These are phyloP conservation scores for Anastrepha ludens DNA, from an alignment of 1,140 invertebrate genomes.

Conservation along the genomic window DNA sequence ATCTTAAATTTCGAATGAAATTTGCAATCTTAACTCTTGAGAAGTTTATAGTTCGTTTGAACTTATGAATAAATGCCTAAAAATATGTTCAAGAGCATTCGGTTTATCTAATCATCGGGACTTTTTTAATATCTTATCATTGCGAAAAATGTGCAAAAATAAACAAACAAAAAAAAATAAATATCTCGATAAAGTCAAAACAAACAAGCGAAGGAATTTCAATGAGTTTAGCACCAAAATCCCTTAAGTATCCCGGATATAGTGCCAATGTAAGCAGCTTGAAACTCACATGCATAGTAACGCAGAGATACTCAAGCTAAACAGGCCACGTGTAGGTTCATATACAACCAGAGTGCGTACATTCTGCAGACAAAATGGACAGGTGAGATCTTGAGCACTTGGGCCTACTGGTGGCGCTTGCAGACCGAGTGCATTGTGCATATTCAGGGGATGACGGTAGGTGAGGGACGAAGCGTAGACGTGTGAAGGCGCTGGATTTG, in stretches of 20 bases:
- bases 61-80: no score
- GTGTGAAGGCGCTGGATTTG: not conserved
- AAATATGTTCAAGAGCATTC: no score
- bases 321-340: conserved; percentile 76
- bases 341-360: conserved; percentile 74
- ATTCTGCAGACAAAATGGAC: conserved; percentile 75
- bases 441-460: not conserved
- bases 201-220: not conserved
- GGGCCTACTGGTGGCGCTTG: conserved; percentile 69
- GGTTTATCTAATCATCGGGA: no score
- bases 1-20: no score
- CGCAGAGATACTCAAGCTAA: conserved; percentile 76
- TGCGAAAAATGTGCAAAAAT: no score
- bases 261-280: not conserved
- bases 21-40: no score
- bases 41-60: no score
- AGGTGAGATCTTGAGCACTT: conserved; percentile 70
- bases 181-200: not conserved
- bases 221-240: not conserved
- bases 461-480: not conserved
- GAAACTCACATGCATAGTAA: conserved; percentile 75
- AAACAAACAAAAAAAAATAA: no score
- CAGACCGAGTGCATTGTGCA: not conserved
- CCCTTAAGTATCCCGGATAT: not conserved
- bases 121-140: no score